Evolutionary conservation across 2,888 invertebrate species (phyloP).

Genomic region (Empis stercorea): DNA sequence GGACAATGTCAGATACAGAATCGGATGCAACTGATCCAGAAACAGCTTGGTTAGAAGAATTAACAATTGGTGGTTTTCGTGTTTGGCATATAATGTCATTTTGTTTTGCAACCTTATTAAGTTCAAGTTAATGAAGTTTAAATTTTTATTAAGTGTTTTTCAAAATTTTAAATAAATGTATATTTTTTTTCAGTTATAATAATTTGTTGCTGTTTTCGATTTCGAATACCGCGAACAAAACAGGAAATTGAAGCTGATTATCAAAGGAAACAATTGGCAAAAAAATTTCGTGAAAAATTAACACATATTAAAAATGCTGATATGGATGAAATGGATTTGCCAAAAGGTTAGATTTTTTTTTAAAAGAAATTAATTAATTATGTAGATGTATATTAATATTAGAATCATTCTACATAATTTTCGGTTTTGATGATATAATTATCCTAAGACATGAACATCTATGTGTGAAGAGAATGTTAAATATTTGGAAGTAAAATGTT

Average conservation of each 20-base stretch:
- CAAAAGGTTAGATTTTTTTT: constrained; percentile 29
- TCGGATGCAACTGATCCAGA: constrained; percentile 31
- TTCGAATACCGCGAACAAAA: constrained; percentile 85
- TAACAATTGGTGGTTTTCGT: constrained; percentile 53
- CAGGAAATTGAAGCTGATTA: constrained; percentile 93
- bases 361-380: not conserved
- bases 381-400: not conserved
- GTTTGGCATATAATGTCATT: constrained; percentile 74
- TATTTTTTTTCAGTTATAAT: constrained; percentile 50
- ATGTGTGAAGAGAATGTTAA: not conserved
- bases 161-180: not conserved
- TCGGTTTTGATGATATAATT: not conserved
- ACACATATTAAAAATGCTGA: constrained; percentile 71
- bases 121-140: constrained; percentile 45
- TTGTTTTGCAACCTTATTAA: constrained; percentile 47
- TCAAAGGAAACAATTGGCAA: constrained; percentile 67
- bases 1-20: constrained; percentile 20
- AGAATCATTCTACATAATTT: no score
- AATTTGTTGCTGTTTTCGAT: constrained; percentile 79
- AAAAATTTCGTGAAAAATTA: constrained; percentile 68
- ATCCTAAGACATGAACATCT: not conserved
- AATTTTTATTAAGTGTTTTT: not conserved
- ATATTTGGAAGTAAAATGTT: not conserved
- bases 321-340: constrained; percentile 52
- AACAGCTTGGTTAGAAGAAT: constrained; percentile 61